Conservation (phyloP, 2,888 invertebrate genomes). For the Frankliniella fusca region DNA sequence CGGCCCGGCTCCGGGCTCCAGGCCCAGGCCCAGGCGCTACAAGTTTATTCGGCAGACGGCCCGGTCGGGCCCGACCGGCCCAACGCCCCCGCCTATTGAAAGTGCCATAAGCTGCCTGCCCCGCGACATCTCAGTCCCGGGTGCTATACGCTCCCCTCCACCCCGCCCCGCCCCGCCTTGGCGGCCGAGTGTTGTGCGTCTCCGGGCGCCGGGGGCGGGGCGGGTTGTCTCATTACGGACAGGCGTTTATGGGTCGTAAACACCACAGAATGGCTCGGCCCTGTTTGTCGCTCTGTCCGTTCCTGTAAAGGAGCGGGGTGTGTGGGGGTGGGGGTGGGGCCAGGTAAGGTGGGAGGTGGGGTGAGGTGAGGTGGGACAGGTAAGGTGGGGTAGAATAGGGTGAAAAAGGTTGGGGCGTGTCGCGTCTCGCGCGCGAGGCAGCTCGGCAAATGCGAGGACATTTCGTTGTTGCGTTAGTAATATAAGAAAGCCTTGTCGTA, state of each 20-base stretch:
- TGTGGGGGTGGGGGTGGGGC: not conserved
- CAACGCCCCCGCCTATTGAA: too few relatives aligned
- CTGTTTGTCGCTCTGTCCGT: not conserved
- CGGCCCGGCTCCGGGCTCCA: too few relatives aligned
- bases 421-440: not conserved
- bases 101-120: too few relatives aligned
- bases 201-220: not conserved
- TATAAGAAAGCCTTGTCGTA: too few relatives aligned
- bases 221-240: not conserved
- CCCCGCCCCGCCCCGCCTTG: too few relatives aligned
- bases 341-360: not conserved
- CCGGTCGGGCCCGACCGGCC: too few relatives aligned
- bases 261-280: not conserved
- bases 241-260: constrained; percentile 20
- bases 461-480: too few relatives aligned
- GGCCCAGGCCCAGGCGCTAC: too few relatives aligned
- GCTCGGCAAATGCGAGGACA: not conserved
- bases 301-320: not conserved
- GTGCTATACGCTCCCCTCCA: too few relatives aligned
- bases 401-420: not conserved
- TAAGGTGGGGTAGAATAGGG: not conserved
- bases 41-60: too few relatives aligned
- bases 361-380: not conserved
- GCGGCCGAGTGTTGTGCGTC: too few relatives aligned
- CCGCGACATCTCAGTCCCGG: too few relatives aligned